Conservation (phyloP, 2,888 invertebrate species). For the Neelides folsomi region DNA sequence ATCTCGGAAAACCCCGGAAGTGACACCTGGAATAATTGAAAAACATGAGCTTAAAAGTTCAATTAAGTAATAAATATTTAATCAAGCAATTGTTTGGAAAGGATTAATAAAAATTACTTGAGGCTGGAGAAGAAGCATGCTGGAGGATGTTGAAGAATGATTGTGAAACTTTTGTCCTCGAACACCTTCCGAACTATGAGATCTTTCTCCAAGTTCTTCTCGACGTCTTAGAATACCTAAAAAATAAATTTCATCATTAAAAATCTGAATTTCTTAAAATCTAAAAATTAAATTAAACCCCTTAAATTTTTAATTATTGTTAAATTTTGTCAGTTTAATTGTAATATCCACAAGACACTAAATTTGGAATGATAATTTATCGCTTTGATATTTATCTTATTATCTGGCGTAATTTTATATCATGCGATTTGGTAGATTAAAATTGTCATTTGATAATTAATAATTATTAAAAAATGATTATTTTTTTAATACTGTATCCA, state of each 20-base stretch:
- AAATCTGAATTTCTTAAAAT: too few relatives aligned
- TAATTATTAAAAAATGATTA: too few relatives aligned
- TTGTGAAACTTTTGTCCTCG: slow-evolving; percentile 17
- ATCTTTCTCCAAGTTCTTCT: slow-evolving; percentile 26
- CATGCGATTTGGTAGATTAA: not conserved
- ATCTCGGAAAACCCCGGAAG: slow-evolving; percentile 33
- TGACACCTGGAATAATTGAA: slow-evolving; percentile 22
- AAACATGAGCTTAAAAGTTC: not conserved
- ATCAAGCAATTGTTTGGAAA: too few relatives aligned
- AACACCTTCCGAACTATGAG: slow-evolving; percentile 14
- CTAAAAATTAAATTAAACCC: too few relatives aligned
- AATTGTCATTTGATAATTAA: not conserved
- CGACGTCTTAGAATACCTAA: slow-evolving; percentile 24
- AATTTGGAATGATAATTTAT: not conserved
- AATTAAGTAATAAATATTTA: not conserved
- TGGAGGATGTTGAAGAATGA: slow-evolving; percentile 45
- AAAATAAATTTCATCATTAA: slow-evolving; percentile 4
- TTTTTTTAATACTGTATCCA: too few relatives aligned
- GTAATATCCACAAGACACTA: too few relatives aligned
- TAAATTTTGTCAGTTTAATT: not conserved
- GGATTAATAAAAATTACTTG: slow-evolving; percentile 49
- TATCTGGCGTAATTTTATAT: not conserved
- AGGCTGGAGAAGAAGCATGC: slow-evolving; percentile 87
- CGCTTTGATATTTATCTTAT: not conserved
- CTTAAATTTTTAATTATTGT: too few relatives aligned